Base-by-base conservation (phyloP, 1,140 invertebrate species). In the Drosophila lacteicornis region DNA sequence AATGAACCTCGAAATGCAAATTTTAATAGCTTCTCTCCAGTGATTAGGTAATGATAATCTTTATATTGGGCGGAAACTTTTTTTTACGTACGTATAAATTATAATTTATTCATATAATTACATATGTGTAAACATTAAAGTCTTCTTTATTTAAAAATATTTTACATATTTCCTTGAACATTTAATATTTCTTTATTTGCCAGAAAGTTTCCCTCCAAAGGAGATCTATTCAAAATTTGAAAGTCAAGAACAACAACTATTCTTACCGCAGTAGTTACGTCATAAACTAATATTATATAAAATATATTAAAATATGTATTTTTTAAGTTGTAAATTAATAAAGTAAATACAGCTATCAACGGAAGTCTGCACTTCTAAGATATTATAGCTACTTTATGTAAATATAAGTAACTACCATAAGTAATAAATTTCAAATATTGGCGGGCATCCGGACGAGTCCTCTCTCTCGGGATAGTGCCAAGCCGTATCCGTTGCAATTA, bases 1-100 rank as follows among this genome's bases (percentile, higher is more conserved):
- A 65, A 63, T 70, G 38, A 25, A 12, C 42, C 25, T 22, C 25
- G 17, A 47, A 75, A 68, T 60, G 30, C 19, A 40, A 57, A 55
- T 47, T 55, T 49, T 19, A 38, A 38, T 22, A 40, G 13, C 13
- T 11, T 3, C 30, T 36, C 45, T 38, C 19, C 5, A 19, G n/a
- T 58, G 30, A 71, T 58, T 69, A 36, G 65, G 9, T 33, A 70
- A 59, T 13, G 33, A 15, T 8, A 15, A 19, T 15, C 33, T 12
- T 30, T 13, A 27, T 19, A 33, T 13, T 6, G 6, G 5, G 9
- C 0, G 33, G 3, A 2, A 12, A 12, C 5, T 2, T 40, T 11
- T 40, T 11, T 56, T 15, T 13, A 11, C 17, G 1, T 7, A 9
- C 47, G 3, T 33, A 49, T 6, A 15, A 13, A 13, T 30, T 30